Conservation (phyloP, 92 coral and sea anemone species). For the Parazoanthus darwini region DNA sequence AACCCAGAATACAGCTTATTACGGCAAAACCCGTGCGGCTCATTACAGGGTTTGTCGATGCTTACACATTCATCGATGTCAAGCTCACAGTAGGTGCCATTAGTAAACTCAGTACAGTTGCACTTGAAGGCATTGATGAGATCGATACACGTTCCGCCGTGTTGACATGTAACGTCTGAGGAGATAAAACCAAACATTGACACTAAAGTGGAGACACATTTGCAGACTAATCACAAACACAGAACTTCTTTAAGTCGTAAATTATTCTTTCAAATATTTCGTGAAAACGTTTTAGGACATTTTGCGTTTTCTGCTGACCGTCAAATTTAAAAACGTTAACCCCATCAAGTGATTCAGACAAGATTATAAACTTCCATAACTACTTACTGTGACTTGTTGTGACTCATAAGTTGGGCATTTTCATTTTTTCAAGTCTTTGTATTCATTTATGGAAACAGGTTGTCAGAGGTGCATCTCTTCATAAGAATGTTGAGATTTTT, state of each 20-base stretch:
- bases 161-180: slow-evolving; percentile 22
- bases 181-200: background rate
- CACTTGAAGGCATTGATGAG: slow-evolving; percentile 68
- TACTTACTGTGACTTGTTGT: too few species aligned
- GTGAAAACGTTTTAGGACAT: background rate
- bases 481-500: too few species aligned
- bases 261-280: too few species aligned
- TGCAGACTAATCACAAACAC: background rate
- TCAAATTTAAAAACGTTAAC: too few species aligned
- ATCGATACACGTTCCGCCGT: slow-evolving; percentile 66
- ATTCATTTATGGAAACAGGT: too few species aligned
- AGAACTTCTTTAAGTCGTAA: background rate
- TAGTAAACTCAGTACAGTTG: slow-evolving; percentile 71
- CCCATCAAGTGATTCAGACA: too few species aligned
- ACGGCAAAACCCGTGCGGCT: background rate
- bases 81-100: slow-evolving; percentile 66
- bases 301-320: too few species aligned
- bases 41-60: slow-evolving; percentile 37
- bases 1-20: slow-evolving; percentile 10
- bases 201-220: background rate
- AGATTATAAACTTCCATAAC: too few species aligned
- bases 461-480: too few species aligned
- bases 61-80: slow-evolving; percentile 73
- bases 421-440: too few species aligned
- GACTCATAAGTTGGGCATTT: too few species aligned